phyloP scores from a whole-genome alignment of 2,888 invertebrate genomes.

The Cheilosia vulpina region DNA sequence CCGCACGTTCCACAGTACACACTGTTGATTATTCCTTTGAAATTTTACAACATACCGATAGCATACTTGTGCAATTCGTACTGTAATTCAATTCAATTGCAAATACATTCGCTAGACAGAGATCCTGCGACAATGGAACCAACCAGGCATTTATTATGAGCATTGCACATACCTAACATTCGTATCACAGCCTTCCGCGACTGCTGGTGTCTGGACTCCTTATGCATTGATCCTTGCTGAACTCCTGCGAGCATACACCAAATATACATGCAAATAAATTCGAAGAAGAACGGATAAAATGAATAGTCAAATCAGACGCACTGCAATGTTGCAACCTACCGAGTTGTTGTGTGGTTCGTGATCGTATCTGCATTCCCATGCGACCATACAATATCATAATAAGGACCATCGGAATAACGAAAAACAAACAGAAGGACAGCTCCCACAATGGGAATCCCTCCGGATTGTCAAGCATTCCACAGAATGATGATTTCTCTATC shows the following conservation, averaged over 20 bases:
- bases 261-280: slow-evolving; percentile 33
- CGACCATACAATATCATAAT: slow-evolving; percentile 91
- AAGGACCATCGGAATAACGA: slow-evolving; percentile 89
- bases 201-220: slow-evolving; percentile 88
- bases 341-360: slow-evolving; percentile 84
- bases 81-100: slow-evolving; percentile 15
- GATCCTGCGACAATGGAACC: neutral
- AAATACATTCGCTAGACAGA: slow-evolving; percentile 26
- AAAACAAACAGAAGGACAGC: slow-evolving; percentile 92
- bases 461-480: slow-evolving; percentile 88
- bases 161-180: slow-evolving; percentile 88
- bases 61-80: neutral
- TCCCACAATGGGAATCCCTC: slow-evolving; percentile 90
- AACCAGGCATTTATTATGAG: neutral
- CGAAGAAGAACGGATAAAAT: slow-evolving; percentile 20
- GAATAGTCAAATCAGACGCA: neutral
- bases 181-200: slow-evolving; percentile 90
- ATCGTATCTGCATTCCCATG: slow-evolving; percentile 89
- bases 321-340: slow-evolving; percentile 77
- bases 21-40: slow-evolving; percentile 33
- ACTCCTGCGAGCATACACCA: slow-evolving; percentile 79
- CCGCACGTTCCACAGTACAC: neutral
- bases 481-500: slow-evolving; percentile 91
- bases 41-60: neutral
- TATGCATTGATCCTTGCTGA: slow-evolving; percentile 87